Evolutionary conservation across 2,797 vertebrate genomes (phyloP).

Genomic region (Paramormyrops hopkinsi): DNA sequence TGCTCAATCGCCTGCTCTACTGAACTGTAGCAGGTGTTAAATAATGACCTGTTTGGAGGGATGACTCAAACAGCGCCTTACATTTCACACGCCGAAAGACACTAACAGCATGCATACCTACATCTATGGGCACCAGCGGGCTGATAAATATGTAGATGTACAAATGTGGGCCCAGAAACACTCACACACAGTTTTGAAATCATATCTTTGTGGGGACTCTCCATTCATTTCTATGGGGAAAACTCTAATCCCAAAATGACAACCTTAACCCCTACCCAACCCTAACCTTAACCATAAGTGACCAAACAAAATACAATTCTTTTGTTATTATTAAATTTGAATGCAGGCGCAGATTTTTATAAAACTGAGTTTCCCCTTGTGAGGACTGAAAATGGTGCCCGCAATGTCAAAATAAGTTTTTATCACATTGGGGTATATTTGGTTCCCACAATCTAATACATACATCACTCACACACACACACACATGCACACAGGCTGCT

Average conservation of each 20-base stretch:
- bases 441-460: neutral
- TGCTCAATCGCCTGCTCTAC: neutral
- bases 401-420: neutral
- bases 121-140: neutral
- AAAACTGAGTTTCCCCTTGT: neutral
- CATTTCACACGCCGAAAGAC: neutral
- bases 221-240: neutral
- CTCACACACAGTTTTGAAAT: neutral
- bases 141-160: neutral
- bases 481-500: neutral
- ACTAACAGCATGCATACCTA: neutral
- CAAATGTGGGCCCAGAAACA: neutral
- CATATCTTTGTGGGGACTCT: neutral
- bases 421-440: neutral
- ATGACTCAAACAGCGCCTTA: neutral
- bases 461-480: neutral
- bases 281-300: neutral
- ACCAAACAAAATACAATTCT: neutral
- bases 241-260: neutral
- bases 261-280: neutral
- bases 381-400: neutral
- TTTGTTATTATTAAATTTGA: neutral
- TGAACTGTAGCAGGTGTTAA: slow-evolving; percentile 1
- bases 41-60: neutral
- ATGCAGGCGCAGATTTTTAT: neutral